phyloP scores from a whole-genome alignment of 1,140 invertebrate genomes.

The Lepidostoma basale region DNA sequence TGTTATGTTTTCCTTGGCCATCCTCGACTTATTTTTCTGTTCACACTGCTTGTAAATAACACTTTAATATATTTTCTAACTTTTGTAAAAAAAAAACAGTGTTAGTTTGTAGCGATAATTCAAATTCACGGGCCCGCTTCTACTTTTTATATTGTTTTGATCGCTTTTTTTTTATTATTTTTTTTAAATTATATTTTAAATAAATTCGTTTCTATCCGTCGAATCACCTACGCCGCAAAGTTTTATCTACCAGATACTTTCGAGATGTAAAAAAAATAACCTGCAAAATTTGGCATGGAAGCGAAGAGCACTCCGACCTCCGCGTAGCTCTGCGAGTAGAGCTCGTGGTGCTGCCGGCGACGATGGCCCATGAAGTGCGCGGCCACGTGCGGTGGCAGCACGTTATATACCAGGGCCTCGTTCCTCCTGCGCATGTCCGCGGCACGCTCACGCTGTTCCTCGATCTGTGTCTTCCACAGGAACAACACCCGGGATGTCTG shows the following conservation, averaged over 20 bases:
- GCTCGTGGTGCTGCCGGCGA: slow-evolving; percentile 82
- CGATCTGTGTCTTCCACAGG: slow-evolving; percentile 64
- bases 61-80: too few relatives aligned
- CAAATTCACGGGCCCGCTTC: too few relatives aligned
- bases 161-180: slow-evolving; percentile 21
- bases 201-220: background rate
- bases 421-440: slow-evolving; percentile 86
- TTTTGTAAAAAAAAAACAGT: too few relatives aligned
- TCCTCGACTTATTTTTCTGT: too few relatives aligned
- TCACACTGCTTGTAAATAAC: too few relatives aligned
- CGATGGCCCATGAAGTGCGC: slow-evolving; percentile 85
- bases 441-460: slow-evolving; percentile 82
- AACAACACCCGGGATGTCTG: slow-evolving; percentile 74
- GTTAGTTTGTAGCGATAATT: too few relatives aligned
- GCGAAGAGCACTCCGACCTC: slow-evolving; percentile 93
- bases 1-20: too few relatives aligned
- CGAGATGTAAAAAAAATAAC: slow-evolving; percentile 51
- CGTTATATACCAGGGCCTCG: slow-evolving; percentile 87
- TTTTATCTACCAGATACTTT: slow-evolving; percentile 12
- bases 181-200: slow-evolving; percentile 7
- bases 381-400: slow-evolving; percentile 88
- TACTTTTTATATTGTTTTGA: too few relatives aligned
- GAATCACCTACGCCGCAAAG: too few relatives aligned
- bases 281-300: slow-evolving; percentile 93
- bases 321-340: slow-evolving; percentile 92